Percentiles rank a stretch among this genome's conserved stretches.
These are phyloP conservation scores for Cepphus grylle DNA, from an alignment of 2,113 vertebrate genomes.

Conservation along the genomic window DNA sequence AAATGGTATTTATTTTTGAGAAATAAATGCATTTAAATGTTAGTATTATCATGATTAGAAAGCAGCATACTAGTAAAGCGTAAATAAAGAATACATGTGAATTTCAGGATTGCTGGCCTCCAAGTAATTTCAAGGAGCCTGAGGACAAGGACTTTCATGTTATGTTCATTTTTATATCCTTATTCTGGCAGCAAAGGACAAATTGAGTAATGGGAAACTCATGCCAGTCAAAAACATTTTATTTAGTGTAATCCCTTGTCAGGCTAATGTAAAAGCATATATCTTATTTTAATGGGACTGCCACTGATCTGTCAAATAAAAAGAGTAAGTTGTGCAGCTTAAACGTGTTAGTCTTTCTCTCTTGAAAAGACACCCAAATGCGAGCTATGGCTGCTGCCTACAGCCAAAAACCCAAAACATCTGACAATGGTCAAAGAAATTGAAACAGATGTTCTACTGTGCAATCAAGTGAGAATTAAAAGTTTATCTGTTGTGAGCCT, in stretches of 20 bases:
- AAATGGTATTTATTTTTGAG: neutral
- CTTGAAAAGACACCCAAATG: neutral
- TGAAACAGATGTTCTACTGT: neutral
- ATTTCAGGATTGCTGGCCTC: neutral
- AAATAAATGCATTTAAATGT: neutral
- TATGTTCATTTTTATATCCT: slow-evolving; percentile 10
- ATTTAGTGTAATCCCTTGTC: slow-evolving; percentile 64
- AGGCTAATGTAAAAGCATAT: slow-evolving; percentile 53
- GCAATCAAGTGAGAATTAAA: neutral
- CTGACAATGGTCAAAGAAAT: slow-evolving; percentile 23
- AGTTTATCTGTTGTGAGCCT: neutral
- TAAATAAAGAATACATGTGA: neutral
- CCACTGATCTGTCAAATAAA: slow-evolving; percentile 50
- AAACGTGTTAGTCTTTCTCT: neutral
- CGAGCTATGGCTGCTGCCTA: neutral
- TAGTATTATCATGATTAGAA: neutral
- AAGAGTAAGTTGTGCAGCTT: neutral
- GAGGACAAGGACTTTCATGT: neutral
- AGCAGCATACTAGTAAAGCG: neutral
- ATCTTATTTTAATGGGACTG: slow-evolving; percentile 65
- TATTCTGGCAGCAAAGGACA: slow-evolving; percentile 66
- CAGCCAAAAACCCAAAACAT: neutral
- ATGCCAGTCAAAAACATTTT: slow-evolving; percentile 65
- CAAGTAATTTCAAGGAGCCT: neutral
- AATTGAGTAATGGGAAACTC: slow-evolving; percentile 62